A percentile compares a stretch with the other conserved stretches of the same genome.
Conservation (phyloP, 2,797 vertebrate species). For the Lepidocolaptes lacrymiger region DNA sequence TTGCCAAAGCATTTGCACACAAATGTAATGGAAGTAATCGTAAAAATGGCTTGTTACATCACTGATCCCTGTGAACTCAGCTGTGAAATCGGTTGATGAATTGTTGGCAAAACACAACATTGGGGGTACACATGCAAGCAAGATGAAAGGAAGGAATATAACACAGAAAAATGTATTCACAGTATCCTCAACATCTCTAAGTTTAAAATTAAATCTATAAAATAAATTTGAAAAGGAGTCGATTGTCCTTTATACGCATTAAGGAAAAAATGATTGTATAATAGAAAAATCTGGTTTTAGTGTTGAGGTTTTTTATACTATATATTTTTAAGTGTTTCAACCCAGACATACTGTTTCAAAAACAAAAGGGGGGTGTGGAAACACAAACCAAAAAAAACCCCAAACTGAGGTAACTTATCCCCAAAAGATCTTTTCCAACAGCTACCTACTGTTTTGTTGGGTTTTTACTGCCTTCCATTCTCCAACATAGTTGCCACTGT, state of each 20-base stretch:
- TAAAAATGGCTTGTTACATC: constrained; percentile 53
- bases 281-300: background rate
- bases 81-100: constrained; percentile 64
- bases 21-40: background rate
- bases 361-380: background rate
- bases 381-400: accelerated
- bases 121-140: constrained; percentile 62
- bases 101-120: constrained; percentile 31
- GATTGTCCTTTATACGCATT: background rate
- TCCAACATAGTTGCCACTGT: background rate
- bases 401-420: background rate
- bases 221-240: background rate
- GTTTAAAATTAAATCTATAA: background rate
- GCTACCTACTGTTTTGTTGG: background rate
- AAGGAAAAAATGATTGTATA: background rate
- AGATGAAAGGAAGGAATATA: constrained; percentile 38
- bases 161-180: constrained; percentile 42
- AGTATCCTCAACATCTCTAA: background rate
- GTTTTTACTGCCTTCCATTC: background rate
- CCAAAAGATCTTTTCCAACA: background rate
- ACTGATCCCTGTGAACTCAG: constrained; percentile 73
- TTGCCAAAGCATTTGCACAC: constrained; percentile 48
- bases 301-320: background rate
- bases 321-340: background rate
- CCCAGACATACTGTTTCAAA: background rate